Evolutionary conservation across 1,140 invertebrate species (phyloP).

Genomic region (Agrilus planipennis): DNA sequence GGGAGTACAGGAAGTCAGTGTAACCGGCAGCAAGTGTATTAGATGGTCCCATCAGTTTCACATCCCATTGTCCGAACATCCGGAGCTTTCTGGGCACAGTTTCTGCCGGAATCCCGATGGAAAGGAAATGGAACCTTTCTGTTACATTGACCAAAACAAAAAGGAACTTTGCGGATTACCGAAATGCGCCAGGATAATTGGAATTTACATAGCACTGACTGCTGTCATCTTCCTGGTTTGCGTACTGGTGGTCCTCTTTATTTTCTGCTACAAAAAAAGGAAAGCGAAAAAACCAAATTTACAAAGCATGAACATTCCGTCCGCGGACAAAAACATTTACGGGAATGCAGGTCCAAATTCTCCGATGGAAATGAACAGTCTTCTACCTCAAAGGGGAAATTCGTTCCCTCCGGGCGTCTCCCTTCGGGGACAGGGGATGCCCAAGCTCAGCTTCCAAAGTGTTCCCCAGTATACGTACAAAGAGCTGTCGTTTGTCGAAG

Average conservation of each 20-base stretch:
- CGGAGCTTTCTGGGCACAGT: slow-evolving; percentile 76
- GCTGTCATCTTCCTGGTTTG: slow-evolving; percentile 33
- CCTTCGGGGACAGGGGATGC: slow-evolving; percentile 19
- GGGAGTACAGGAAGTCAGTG: slow-evolving; percentile 60
- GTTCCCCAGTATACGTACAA: slow-evolving; percentile 61
- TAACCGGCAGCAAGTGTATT: slow-evolving; percentile 61
- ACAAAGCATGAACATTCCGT: slow-evolving; percentile 51
- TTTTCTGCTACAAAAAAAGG: slow-evolving; percentile 40
- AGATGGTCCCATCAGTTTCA: slow-evolving; percentile 72
- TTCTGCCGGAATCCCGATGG: slow-evolving; percentile 86
- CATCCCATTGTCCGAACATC: slow-evolving; percentile 60
- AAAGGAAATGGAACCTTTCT: slow-evolving; percentile 76
- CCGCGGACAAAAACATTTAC: slow-evolving; percentile 69
- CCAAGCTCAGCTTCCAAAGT: slow-evolving; percentile 36
- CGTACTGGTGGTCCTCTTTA: slow-evolving; percentile 34
- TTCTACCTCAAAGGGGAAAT: slow-evolving; percentile 42
- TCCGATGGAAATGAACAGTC: slow-evolving; percentile 67
- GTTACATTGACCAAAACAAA: slow-evolving; percentile 63
- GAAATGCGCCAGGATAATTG: slow-evolving; percentile 61
- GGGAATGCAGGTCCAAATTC: slow-evolving; percentile 49
- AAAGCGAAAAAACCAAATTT: slow-evolving; percentile 46
- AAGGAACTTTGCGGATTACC: slow-evolving; percentile 74
- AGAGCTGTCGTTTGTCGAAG: slow-evolving; percentile 82
- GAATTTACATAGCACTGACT: slow-evolving; percentile 44
- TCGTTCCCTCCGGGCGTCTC: slow-evolving; percentile 28